Conservation (phyloP, 2,113 vertebrate genomes). For the Vidua macroura region DNA sequence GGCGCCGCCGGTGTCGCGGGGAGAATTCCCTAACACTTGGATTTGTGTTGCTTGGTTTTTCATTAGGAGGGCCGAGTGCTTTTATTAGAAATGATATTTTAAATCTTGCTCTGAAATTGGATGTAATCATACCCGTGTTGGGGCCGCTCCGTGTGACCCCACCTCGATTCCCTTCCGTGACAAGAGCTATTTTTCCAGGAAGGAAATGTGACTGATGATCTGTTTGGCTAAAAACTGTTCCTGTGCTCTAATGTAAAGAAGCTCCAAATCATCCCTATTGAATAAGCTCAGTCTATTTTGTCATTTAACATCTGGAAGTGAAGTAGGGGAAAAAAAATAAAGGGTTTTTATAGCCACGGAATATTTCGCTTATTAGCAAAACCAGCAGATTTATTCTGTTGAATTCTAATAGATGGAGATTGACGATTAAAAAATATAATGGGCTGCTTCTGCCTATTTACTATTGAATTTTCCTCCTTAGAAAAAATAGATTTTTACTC, state of each 20-base stretch:
- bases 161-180: background rate
- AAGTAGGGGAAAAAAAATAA: background rate
- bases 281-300: background rate
- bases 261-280: background rate
- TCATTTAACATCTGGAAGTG: conserved; percentile 3
- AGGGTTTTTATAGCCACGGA: background rate
- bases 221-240: background rate
- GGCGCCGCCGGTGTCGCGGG: background rate
- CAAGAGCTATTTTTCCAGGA: background rate
- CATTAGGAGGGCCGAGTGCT: background rate
- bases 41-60: background rate
- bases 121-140: background rate
- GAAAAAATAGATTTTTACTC: background rate
- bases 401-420: background rate
- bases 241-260: background rate
- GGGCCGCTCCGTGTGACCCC: background rate
- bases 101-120: background rate
- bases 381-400: background rate
- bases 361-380: conserved; percentile 23
- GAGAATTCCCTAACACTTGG: background rate
- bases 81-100: conserved; percentile 25
- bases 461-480: background rate
- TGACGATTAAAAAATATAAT: background rate
- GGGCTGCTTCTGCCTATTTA: background rate
- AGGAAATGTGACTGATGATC: background rate